phyloP scores from a whole-genome alignment of 2,113 vertebrate species.

The Engraulis encrasicolus region DNA sequence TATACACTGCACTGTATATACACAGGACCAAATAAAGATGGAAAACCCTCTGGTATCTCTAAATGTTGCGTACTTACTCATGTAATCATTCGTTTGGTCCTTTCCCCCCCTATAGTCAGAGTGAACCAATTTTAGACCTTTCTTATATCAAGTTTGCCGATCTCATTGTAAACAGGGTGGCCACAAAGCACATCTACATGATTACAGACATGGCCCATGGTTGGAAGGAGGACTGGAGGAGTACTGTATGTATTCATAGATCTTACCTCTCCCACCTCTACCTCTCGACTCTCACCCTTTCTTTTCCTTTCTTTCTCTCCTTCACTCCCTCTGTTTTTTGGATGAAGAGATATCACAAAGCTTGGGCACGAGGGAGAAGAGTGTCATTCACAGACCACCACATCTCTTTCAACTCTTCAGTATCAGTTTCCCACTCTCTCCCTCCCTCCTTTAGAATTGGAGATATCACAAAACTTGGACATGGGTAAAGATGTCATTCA shows the following conservation, averaged over 20 bases:
- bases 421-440: too few species aligned
- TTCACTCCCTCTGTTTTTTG: slow-evolving; percentile 10
- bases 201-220: neutral
- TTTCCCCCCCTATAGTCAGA: neutral
- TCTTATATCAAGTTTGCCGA: neutral
- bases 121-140: neutral
- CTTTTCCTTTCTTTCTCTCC: slow-evolving; percentile 28
- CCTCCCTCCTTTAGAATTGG: too few species aligned
- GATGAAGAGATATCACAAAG: slow-evolving; percentile 59
- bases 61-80: neutral
- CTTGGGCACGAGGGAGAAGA: too few species aligned
- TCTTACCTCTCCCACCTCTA: neutral
- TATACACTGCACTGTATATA: too few species aligned
- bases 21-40: neutral
- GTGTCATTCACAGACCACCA: too few species aligned
- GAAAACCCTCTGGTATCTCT: neutral
- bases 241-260: neutral
- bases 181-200: neutral
- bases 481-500: too few species aligned
- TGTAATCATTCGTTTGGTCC: neutral
- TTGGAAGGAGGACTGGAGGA: neutral
- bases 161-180: neutral
- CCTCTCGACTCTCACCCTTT: slow-evolving; percentile 3
- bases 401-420: too few species aligned
- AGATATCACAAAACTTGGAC: too few species aligned